Percentiles rank a stretch among this genome's conserved stretches.
Evolutionary conservation across 2,888 invertebrate genomes (phyloP).

Genomic region (Pteria penguin): DNA sequence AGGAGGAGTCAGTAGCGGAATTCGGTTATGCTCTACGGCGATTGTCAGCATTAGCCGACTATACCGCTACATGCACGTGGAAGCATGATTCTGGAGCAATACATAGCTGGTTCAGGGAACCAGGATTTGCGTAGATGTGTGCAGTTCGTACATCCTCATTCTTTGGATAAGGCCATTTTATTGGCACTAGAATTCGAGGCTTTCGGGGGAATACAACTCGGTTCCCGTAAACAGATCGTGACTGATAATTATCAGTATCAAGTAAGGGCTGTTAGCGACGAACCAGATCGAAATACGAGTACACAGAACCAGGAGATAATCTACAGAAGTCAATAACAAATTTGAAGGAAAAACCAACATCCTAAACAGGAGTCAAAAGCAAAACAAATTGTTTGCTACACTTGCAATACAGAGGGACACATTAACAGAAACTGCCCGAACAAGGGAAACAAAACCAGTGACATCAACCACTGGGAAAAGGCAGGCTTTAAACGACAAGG

Average conservation of each 20-base stretch:
- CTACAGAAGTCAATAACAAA: not conserved
- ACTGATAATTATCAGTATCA: not conserved
- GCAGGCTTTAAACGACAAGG: not conserved
- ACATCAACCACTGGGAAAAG: too few relatives aligned
- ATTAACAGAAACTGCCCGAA: not conserved
- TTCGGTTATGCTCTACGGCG: slow-evolving; percentile 26
- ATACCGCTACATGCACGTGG: not conserved
- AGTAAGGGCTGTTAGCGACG: not conserved
- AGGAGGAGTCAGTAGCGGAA: slow-evolving; percentile 21
- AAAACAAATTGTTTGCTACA: not conserved
- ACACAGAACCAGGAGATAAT: not conserved
- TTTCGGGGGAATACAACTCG: not conserved
- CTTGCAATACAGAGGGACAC: not conserved
- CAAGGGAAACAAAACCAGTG: not conserved
- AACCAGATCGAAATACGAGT: not conserved
- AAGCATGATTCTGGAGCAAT: slow-evolving; percentile 25
- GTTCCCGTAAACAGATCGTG: not conserved
- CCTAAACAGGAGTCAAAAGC: not conserved
- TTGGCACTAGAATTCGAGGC: not conserved
- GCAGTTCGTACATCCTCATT: slow-evolving; percentile 16
- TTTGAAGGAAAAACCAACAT: not conserved
- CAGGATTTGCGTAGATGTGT: slow-evolving; percentile 32
- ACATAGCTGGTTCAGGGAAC: slow-evolving; percentile 20
- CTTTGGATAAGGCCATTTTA: not conserved
- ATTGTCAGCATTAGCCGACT: slow-evolving; percentile 27